Evolutionary conservation across 2,797 vertebrate genomes (phyloP), one percentile per base, ranked within the genome.

Genomic region (Rhynchonycteris naso): DNA sequence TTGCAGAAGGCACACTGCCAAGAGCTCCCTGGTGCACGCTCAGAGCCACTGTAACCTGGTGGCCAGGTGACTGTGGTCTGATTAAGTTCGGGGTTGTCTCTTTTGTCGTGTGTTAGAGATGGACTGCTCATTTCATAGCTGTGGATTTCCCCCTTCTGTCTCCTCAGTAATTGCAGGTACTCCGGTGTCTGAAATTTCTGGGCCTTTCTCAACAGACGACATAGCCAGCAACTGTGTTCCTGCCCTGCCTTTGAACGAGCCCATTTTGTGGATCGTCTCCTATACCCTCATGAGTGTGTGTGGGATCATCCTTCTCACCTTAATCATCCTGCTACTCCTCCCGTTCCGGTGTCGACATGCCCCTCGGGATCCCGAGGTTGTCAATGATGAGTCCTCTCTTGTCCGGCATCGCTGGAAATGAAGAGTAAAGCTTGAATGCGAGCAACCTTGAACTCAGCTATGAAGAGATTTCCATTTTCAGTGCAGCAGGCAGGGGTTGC

Each of bases 351-450:
- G 97, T 38, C 96, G 93, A 52, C 97, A 95, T 22, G 66, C 8
- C 59, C 95, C 98, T 88, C 96, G 96, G 0, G 95, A 97, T 88
- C 98, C 98, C 0, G 99, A 99, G 15, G 98, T 99, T 69, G 99
- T 99, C 90, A 99, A 99, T 0, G 99, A 99, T 0, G 99, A 99
- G 97, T 99, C 99, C 19, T 99, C 99, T 0, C 98, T 99, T 15
- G 99, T 99, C 59, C 99, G 98, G 35, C 99, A 99, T 94, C 99
- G 99, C 50, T 99, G 99, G 99, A 99, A 99, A 91, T 99, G 98
- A 99, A 81, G 52, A 81, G 50, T 76, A 2, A 3, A 1, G 0
- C 59, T 7, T 0, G 56, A 15, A 14, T 28, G 7, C 26, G 35
- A 16, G 33, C 68, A 52, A 69, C 33, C 88, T 35, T 68, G 82